Conservation (phyloP, 2,113 vertebrate genomes). For the Neolamprologus kungweensis region DNA sequence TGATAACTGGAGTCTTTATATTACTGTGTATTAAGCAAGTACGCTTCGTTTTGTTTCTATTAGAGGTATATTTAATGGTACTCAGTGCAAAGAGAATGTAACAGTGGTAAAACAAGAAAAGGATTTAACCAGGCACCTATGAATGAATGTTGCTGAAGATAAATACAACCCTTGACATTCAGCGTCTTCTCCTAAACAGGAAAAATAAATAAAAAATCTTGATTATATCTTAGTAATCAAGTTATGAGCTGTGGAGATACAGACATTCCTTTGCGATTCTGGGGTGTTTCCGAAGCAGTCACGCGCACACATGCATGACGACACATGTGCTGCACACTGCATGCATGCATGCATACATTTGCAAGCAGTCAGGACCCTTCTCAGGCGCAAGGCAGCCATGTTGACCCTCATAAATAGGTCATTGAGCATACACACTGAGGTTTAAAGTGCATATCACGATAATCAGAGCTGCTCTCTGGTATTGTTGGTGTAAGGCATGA, state of each 20-base stretch:
- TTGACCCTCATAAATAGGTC: slow-evolving; percentile 54
- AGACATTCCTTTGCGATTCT: neutral
- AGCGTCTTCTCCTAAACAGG: neutral
- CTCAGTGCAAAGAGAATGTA: neutral
- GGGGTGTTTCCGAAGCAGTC: slow-evolving; percentile 13
- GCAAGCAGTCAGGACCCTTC: neutral
- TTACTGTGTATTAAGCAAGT: neutral
- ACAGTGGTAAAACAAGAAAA: neutral
- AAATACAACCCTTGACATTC: neutral
- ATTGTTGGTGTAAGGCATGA: neutral
- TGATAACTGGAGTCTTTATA: neutral
- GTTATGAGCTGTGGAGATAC: neutral
- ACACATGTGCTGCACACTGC: slow-evolving; percentile 8
- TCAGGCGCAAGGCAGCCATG: neutral
- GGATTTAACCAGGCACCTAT: neutral
- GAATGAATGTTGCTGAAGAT: neutral
- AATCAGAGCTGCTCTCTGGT: neutral
- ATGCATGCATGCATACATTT: slow-evolving; percentile 21
- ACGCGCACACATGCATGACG: slow-evolving; percentile 22
- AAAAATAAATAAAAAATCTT: neutral
- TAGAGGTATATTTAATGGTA: neutral
- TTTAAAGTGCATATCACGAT: neutral
- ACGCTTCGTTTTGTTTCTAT: neutral
- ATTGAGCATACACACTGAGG: neutral
- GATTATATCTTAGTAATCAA: neutral